These are phyloP conservation scores for Chydorus sphaericus DNA, from an alignment of 2,888 invertebrate genomes.

Conservation along the genomic window DNA sequence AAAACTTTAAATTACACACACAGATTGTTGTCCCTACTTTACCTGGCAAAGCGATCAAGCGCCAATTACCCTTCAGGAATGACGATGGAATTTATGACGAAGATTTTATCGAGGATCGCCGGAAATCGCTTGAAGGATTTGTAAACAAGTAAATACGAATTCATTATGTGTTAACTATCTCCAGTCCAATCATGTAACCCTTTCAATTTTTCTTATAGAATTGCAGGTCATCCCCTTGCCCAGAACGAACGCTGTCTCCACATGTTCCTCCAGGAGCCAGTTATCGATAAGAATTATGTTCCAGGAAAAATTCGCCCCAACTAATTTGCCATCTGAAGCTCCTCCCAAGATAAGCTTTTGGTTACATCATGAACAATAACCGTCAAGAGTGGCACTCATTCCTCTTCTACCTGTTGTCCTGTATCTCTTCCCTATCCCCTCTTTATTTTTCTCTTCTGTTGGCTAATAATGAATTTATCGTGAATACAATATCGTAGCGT, in stretches of 20 bases:
- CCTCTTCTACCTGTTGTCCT: constrained; percentile 1
- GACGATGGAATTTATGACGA: constrained; percentile 99
- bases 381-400: constrained; percentile 1
- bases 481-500: constrained; percentile 6
- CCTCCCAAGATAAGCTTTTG: no score
- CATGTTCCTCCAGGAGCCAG: constrained; percentile 95
- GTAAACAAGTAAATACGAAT: constrained; percentile 78
- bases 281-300: constrained; percentile 97
- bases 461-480: constrained; percentile 7
- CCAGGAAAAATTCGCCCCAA: constrained; percentile 98
- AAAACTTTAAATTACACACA: constrained; percentile 12
- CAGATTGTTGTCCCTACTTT: constrained; percentile 96
- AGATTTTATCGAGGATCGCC: constrained; percentile 95
- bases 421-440: background rate
- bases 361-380: background rate
- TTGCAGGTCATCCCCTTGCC: constrained; percentile 95
- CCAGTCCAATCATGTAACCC: background rate
- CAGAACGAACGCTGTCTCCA: constrained; percentile 98
- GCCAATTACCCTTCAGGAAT: constrained; percentile 93
- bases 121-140: constrained; percentile 92
- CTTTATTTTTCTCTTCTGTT: background rate
- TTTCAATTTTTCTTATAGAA: constrained; percentile 42
- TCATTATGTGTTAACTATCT: background rate
- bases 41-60: constrained; percentile 96
- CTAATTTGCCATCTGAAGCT: constrained; percentile 27